Conservation (phyloP, 2,113 vertebrate species). For the Cavia aperea region DNA sequence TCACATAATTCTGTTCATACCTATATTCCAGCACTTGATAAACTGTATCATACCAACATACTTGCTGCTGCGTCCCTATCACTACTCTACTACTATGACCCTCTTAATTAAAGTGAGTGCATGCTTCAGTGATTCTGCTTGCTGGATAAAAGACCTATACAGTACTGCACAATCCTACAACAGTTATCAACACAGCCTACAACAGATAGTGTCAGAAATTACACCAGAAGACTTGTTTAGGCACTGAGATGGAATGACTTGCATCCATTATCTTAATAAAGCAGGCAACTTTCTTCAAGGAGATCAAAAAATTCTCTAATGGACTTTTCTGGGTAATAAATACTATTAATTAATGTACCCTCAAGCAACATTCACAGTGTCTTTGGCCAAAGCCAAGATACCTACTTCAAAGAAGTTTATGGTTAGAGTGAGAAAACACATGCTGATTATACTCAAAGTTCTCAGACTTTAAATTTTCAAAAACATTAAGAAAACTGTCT, state of each 20-base stretch:
- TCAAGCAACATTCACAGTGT: background rate
- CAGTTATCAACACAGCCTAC: background rate
- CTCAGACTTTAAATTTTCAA: background rate
- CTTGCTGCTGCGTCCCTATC: background rate
- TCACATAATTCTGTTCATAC: background rate
- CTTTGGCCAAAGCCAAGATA: background rate
- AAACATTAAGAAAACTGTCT: background rate
- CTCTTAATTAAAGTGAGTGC: background rate
- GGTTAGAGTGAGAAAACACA: background rate
- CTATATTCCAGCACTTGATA: background rate
- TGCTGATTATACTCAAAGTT: background rate
- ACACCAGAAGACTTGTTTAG: constrained; percentile 2
- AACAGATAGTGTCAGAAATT: background rate
- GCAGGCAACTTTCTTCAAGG: background rate
- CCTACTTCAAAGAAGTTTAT: background rate
- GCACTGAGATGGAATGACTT: background rate
- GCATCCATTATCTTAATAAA: constrained; percentile 10
- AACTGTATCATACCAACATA: background rate
- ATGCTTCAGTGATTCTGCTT: background rate
- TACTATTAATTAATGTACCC: background rate
- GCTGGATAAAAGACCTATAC: background rate
- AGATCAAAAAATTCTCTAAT: background rate
- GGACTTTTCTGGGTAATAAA: background rate
- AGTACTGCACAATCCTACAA: constrained; percentile 9
- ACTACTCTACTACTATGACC: background rate